A percentile compares a stretch with the other conserved stretches of the same genome.
These are phyloP conservation scores for Nephrotoma flavescens DNA, from an alignment of 2,888 invertebrate species.

Conservation along the genomic window DNA sequence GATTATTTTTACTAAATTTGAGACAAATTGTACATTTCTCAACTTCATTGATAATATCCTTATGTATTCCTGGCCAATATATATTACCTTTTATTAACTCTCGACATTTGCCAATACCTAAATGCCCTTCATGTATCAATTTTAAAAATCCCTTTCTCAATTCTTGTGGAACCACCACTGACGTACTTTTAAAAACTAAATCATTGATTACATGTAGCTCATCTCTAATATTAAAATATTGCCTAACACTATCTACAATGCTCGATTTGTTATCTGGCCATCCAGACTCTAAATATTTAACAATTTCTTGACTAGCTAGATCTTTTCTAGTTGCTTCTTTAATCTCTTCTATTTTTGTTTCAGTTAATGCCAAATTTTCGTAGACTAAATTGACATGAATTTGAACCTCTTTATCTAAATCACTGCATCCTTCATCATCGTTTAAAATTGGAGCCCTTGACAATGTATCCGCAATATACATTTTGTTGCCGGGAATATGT, in stretches of 20 bases:
- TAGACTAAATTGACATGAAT: neutral
- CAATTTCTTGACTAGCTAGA: too few relatives aligned
- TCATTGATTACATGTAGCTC: conserved; percentile 9
- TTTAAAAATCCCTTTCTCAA: conserved; percentile 14
- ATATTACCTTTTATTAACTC: conserved; percentile 13
- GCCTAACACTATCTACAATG: neutral
- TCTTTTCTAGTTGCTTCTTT: too few relatives aligned
- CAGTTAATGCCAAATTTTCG: neutral
- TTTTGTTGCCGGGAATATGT: neutral
- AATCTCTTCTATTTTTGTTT: too few relatives aligned
- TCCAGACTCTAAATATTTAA: neutral
- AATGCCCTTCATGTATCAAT: conserved; percentile 17
- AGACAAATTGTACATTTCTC: neutral
- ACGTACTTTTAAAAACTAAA: conserved; percentile 10
- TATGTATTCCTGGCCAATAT: conserved; percentile 15
- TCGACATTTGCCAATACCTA: conserved; percentile 16
- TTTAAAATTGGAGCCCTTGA: neutral
- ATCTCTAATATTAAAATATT: conserved; percentile 10
- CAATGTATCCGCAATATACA: neutral
- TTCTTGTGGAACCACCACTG: conserved; percentile 13
- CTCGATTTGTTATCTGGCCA: neutral
- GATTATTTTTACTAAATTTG: conserved; percentile 13
- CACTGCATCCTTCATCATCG: neutral
- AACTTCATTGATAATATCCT: too few relatives aligned
- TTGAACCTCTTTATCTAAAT: neutral